Evolutionary conservation across 2,888 invertebrate genomes (phyloP).

Genomic region (Emmelina monodactyla): DNA sequence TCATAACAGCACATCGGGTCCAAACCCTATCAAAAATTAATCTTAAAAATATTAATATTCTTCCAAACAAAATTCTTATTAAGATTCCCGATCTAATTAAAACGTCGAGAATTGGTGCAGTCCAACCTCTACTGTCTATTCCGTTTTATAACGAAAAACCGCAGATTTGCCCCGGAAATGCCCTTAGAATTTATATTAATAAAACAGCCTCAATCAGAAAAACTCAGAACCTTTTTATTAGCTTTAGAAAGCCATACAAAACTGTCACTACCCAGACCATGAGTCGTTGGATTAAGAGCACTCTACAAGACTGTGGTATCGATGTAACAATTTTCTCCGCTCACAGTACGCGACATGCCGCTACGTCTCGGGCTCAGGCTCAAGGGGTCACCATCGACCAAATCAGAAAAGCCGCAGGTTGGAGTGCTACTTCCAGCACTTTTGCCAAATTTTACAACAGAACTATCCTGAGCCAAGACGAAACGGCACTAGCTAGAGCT

Average conservation of each 20-base stretch:
- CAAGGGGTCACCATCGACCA: no score
- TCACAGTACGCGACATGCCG: no score
- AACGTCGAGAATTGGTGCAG: neutral
- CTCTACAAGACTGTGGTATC: slow-evolving; percentile 10
- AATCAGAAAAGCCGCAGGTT: no score
- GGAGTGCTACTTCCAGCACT: no score
- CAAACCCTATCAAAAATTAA: slow-evolving; percentile 17
- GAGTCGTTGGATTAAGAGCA: slow-evolving; percentile 1
- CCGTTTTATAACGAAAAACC: slow-evolving; percentile 1
- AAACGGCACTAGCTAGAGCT: no score
- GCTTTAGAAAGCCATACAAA: neutral
- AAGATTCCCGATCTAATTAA: slow-evolving; percentile 3
- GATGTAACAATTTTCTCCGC: no score
- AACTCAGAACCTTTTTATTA: neutral
- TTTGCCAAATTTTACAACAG: no score
- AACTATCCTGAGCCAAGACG: no score
- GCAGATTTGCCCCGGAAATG: neutral
- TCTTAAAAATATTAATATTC: slow-evolving; percentile 9
- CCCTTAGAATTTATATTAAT: neutral
- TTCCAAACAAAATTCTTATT: neutral
- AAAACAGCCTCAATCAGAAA: neutral
- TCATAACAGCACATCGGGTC: slow-evolving; percentile 12
- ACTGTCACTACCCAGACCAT: slow-evolving; percentile 3
- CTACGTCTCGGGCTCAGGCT: no score
- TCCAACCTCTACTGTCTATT: neutral